Base-by-base conservation (phyloP, 1,140 invertebrate genomes). In the Procambarus clarkii region DNA sequence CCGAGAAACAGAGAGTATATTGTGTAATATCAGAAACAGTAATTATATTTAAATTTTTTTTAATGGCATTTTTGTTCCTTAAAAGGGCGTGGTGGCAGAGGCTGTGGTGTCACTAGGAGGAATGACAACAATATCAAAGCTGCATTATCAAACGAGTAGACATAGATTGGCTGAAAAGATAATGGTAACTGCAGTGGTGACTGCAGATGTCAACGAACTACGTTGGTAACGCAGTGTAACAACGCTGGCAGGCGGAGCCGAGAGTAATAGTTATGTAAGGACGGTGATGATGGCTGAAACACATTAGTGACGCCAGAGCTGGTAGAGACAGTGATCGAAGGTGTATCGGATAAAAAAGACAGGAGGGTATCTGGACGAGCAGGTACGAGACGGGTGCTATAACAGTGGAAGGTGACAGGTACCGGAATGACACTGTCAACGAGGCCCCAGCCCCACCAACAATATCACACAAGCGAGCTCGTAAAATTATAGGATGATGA, bases 401-500 rank as follows among this genome's bases (percentile, higher is more conserved):
- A 3, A 21, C 2, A 11, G 24, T 1, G 21, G 69, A 21, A 34
- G 24, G 69, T 34, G 69, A 11, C 8, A 74, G 69, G 34, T 5
- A 74, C 7, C 8, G 24, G n/a, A 4, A 34, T 74, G n/a, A 34
- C 69, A 74, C 15, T n/a, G 64, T 9, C n/a, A 74, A 24, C 21
- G 69, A 34, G 5, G 24, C 69, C 5, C 21, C 15, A 34, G 24
- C 69, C 5, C 21, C 15, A 34, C n/a, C 69, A 34, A 74, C 69
- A 74, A 8, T 74, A 34, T 74, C 34, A 74, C n/a, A 74, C 69
- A 24, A 24, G 69, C 69, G 69, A n/a, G 69, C n/a, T 21, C n/a
- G 34, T 74, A 74, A 74, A 74, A 24, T 74, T 74, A 74, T 74
- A 74, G 2, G 69, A 74, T 74, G 69, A 74, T 74, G 69, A 74